Evolutionary conservation across 1,140 invertebrate species (phyloP), one percentile per base, ranked within the genome.

Genomic region (Augochlora pura): DNA sequence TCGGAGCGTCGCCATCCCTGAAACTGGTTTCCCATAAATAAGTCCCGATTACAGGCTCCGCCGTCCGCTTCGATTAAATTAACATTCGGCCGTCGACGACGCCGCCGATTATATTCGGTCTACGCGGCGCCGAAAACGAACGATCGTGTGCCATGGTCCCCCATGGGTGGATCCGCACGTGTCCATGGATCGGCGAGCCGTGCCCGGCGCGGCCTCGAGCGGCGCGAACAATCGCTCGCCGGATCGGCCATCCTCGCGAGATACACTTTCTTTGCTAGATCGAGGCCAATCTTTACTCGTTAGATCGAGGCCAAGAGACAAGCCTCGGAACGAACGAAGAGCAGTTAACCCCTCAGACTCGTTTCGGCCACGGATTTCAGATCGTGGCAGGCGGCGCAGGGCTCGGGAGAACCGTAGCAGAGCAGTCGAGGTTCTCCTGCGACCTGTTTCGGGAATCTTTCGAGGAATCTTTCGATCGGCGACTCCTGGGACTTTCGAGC

Each of bases 21-120:
- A 80, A 80, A 80, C 78, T 80, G 78, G 78, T 76, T 76, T 52
- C 57, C 4, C 54, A 69, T 80, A 80, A 80, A 80, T 80, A 72
- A 52, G 42, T 64, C 57, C n/a, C 72, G 72, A 80, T 80, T 75
- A 80, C 64, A 62, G 73, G 25, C 38, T 59, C n/a, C 59, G 63
- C 46, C 4, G 54, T 27, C 10, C 7, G 59, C 18, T 21, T 52
- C 73, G 73, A 81, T 77, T 68, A 46, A 77, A 76, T 81, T 77
- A 69, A 64, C 69, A 72, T 78, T 52, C 42, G 32, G 46, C 25
- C 64, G 39, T 25, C 12, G 21, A 49, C 54, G 68, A 59, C 64
- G 73, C 9, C 21, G 27, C 4, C 32, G 76, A 64, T 64, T 54
- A 77, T 77, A 52, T 14, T 14, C 12, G 42, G 42, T 14, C 10